Base-by-base conservation (phyloP, 2,797 vertebrate species). In the Oreochromis mossambicus region DNA sequence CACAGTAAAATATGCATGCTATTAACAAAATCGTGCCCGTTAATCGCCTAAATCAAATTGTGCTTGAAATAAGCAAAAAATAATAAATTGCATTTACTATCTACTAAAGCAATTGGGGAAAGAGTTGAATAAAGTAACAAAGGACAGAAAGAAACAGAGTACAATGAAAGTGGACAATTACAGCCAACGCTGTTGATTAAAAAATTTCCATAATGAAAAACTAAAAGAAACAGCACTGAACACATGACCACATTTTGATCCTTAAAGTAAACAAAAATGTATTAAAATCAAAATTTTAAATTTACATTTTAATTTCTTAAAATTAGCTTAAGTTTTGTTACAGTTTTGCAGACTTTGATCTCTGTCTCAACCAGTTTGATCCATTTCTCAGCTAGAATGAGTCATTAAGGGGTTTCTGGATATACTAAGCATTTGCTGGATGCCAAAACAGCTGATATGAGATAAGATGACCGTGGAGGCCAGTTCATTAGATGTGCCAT, bases 1-100 rank as follows among this genome's bases (percentile, higher is more conserved):
- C 38, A 7, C 38, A 73, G 80, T 87, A 82, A 76, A 88, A 88
- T 86, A 66, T 55, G 76, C 38, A 54, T 78, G 63, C 78, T 86
- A 80, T 84, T 78, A 68, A 88, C 34, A 55, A 68, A 43, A 43
- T 15, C 15, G 13, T 68, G 63, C n/a, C 36, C 2, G 7, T 43
- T 24, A 68, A 41, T 68, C 4, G 5, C 38, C 8, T 43, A 43
- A 66, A 66, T 41, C 9, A 3, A 88, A 88, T 83, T 78, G 41
- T 43, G 26, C 34, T 38, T 21, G 34, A 2, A 41, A 66, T 41
- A 66, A 68, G 36, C 63, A 68, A 24, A 41, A 21, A 83, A 29
- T 19, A 29, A 46, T 46, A 70, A 26, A 46, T 46, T 66, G 19
- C 34, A 66, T 41, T 66, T 41, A 26, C 21, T 70, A 17, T 26